A percentile compares a stretch with the other conserved stretches of the same genome.
Evolutionary conservation across 2,888 invertebrate genomes (phyloP).

Genomic region (Sceliomorpha sp.): DNA sequence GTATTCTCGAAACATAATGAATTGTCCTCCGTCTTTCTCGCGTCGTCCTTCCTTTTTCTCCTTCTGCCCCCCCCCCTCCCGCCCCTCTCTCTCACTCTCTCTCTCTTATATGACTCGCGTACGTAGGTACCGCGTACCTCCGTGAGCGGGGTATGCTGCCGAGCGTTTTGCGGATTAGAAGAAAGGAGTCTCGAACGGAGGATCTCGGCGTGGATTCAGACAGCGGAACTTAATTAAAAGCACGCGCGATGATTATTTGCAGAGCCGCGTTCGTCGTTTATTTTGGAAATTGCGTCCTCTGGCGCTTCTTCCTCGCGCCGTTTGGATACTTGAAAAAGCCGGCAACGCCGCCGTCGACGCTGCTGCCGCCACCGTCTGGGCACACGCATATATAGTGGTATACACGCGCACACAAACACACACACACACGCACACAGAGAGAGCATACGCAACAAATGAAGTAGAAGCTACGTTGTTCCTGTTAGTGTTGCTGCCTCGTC

Average conservation of each 20-base stretch:
- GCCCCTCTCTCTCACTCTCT: no score
- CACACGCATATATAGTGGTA: no score
- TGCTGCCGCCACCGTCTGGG: no score
- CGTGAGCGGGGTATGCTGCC: conserved; percentile 10
- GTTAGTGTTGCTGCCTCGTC: no score
- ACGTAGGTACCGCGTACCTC: no score
- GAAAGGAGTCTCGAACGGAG: conserved; percentile 64
- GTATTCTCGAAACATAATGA: conserved; percentile 46
- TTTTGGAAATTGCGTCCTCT: conserved; percentile 76
- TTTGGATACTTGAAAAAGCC: conserved; percentile 32
- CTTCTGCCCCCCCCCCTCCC: no score
- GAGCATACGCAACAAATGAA: no score
- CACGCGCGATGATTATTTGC: conserved; percentile 79
- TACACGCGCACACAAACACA: no score
- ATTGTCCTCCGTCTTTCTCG: conserved; percentile 34
- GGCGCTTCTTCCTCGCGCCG: conserved; percentile 51
- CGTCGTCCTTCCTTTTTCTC: conserved; percentile 47
- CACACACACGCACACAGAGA: no score
- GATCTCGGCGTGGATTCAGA: conserved; percentile 62
- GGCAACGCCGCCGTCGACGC: conserved; percentile 7
- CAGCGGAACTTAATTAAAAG: conserved; percentile 79
- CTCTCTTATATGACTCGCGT: no score
- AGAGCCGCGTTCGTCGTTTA: conserved; percentile 72
- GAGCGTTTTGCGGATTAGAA: conserved; percentile 59
- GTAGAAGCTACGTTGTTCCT: no score